Percentiles rank a stretch among this genome's conserved stretches.
These are phyloP conservation scores for Agapostemon virescens DNA, from an alignment of 2,888 invertebrate genomes.

Conservation along the genomic window DNA sequence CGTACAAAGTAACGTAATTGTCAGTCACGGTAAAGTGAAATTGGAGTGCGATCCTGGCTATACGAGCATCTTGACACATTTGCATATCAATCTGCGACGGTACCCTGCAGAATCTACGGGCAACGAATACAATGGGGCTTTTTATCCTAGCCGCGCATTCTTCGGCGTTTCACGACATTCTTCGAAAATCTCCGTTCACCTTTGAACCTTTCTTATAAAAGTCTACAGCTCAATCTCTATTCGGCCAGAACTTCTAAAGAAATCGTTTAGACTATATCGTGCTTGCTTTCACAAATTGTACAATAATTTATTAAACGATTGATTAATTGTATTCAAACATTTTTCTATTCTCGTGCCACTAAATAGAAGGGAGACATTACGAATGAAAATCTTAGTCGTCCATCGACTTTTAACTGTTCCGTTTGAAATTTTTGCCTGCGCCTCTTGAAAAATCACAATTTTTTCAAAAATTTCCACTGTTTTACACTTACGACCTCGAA, in stretches of 20 bases:
- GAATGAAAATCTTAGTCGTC: too few relatives aligned
- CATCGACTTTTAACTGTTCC: too few relatives aligned
- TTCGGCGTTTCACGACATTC: not conserved
- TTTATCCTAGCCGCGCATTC: not conserved
- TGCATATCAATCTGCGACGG: constrained; percentile 51
- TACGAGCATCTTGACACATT: constrained; percentile 42
- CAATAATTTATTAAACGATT: too few relatives aligned
- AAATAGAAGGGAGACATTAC: too few relatives aligned
- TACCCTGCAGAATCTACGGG: constrained; percentile 32
- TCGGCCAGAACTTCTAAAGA: too few relatives aligned
- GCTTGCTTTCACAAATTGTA: not conserved
- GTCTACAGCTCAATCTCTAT: not conserved
- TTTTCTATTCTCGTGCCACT: too few relatives aligned
- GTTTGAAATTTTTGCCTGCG: too few relatives aligned
- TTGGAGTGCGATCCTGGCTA: constrained; percentile 34
- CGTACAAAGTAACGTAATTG: constrained; percentile 51
- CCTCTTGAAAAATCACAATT: too few relatives aligned
- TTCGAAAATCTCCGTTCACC: not conserved
- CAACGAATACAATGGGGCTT: constrained; percentile 36
- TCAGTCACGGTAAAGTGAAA: constrained; percentile 50
- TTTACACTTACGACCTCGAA: too few relatives aligned
- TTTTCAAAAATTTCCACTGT: too few relatives aligned
- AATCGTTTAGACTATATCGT: not conserved
- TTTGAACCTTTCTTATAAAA: not conserved
- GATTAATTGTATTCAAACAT: too few relatives aligned